These are phyloP conservation scores for Mellivora capensis DNA, from an alignment of 2,113 vertebrate genomes.

Conservation along the genomic window DNA sequence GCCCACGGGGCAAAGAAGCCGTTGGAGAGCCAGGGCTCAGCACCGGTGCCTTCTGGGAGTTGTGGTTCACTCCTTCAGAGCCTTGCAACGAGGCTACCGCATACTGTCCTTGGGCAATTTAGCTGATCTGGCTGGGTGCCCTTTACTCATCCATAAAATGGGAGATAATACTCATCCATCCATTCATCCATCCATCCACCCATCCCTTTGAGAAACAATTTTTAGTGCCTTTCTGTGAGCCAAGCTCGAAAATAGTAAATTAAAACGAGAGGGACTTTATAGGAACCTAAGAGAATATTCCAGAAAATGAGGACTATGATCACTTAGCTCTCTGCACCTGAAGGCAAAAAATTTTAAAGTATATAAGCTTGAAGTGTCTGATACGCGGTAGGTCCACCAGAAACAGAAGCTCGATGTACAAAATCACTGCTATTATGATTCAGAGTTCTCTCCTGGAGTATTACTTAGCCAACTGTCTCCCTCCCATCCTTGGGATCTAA, in stretches of 20 bases:
- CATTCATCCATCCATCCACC: background rate
- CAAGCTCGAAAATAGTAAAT: background rate
- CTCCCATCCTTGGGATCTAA: background rate
- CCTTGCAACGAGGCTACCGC: background rate
- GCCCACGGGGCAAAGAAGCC: background rate
- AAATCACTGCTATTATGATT: background rate
- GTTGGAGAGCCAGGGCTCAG: background rate
- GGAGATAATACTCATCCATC: background rate
- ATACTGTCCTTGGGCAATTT: background rate
- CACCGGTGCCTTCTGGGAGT: background rate
- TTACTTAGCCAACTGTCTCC: background rate
- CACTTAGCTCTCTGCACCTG: background rate
- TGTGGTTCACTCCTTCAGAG: background rate
- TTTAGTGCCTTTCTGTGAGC: background rate
- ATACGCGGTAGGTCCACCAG: background rate
- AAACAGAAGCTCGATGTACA: background rate
- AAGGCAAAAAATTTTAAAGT: background rate
- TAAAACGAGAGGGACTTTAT: background rate
- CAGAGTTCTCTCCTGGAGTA: background rate
- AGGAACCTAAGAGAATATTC: background rate
- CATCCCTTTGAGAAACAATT: background rate
- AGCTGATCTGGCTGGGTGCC: background rate
- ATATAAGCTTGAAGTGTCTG: background rate
- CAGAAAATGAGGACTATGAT: background rate
- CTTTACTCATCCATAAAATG: background rate